Percentiles rank a stretch among this genome's conserved stretches.
Conservation (phyloP, 2,888 invertebrate genomes). For the Mythimna albipuncta region DNA sequence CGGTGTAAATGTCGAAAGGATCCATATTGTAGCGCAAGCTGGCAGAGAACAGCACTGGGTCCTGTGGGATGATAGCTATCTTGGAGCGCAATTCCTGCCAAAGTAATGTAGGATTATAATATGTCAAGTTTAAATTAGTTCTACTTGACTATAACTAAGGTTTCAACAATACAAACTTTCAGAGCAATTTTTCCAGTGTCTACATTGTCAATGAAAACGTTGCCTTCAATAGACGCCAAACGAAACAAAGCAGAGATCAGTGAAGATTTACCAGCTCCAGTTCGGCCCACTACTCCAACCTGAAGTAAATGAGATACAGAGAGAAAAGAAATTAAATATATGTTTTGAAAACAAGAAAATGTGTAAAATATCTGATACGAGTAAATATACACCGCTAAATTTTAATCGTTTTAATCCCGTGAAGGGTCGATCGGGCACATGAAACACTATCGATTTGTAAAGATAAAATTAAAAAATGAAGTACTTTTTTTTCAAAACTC, state of each 20-base stretch:
- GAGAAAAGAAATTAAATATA: too few species aligned
- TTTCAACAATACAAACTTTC: slow-evolving; percentile 74
- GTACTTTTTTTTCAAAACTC: too few species aligned
- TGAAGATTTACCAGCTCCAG: slow-evolving; percentile 97
- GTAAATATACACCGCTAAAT: too few species aligned
- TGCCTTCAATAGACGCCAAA: slow-evolving; percentile 94
- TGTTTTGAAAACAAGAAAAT: too few species aligned
- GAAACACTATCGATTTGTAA: too few species aligned
- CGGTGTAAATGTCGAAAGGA: slow-evolving; percentile 90
- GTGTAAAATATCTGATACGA: too few species aligned
- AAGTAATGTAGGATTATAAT: neutral
- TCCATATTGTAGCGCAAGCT: slow-evolving; percentile 92
- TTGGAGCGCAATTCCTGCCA: slow-evolving; percentile 91
- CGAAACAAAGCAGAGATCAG: slow-evolving; percentile 96
- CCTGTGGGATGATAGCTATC: slow-evolving; percentile 92
- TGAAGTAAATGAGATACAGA: slow-evolving; percentile 68
- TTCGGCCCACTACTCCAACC: slow-evolving; percentile 96
- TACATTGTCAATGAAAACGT: slow-evolving; percentile 94
- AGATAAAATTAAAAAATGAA: too few species aligned
- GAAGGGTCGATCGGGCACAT: too few species aligned
- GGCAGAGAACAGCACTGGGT: slow-evolving; percentile 91
- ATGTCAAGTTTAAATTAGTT: neutral
- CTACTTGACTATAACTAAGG: neutral
- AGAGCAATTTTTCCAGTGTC: slow-evolving; percentile 93
- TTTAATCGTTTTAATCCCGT: too few species aligned